Base-by-base conservation (phyloP, 2,113 vertebrate genomes). In the Synchiropus splendidus region DNA sequence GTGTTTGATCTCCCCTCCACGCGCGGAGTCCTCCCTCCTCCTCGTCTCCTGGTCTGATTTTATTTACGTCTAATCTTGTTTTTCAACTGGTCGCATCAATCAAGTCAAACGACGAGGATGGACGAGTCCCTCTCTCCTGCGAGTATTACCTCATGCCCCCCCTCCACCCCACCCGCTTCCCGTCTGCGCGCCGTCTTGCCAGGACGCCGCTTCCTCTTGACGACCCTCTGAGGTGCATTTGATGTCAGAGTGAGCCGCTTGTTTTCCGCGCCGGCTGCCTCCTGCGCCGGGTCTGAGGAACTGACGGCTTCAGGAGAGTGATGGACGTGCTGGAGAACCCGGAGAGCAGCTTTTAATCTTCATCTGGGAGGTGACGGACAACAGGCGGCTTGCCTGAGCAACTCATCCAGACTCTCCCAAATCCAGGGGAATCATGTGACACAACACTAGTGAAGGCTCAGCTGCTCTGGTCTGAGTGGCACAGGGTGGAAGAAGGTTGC, bases 191-290 rank as follows among this genome's bases (percentile, higher is more conserved):
- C 61, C 39, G 62, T 66, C 45, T 45, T 49, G 33, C 45, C 44
- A 58, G 72, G 68, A 67, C 42, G 31, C 12, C 45, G 47, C 68
- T 75, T 73, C 74, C 72, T 74, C 74, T 72, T 74, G 74, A 79
- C 63, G 72, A 81, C 74, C 70, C 79, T 80, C 79, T 43, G 72
- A 79, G 79, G 79, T 82, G 56, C 69, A 50, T 72, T 79, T 79
- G 61, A 65, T 80, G 79, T 77, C 79, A 79, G 58, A 31, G 36
- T 21, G 57, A 71, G 63, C 72, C 64, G 59, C 74, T 78, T 72
- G 70, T 71, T 71, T 73, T 73, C 63, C 50, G 52, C 59, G 57
- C 51, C 14, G 49, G 63, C 55, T 64, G 48, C 51, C 45, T 57
- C 57, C 53, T 5, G 36, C 58, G 54, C 48, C 11, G 33, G 21